A percentile compares a stretch with the other conserved stretches of the same genome.
Conservation (phyloP, 2,797 vertebrate species). For the Erethizon dorsatum region DNA sequence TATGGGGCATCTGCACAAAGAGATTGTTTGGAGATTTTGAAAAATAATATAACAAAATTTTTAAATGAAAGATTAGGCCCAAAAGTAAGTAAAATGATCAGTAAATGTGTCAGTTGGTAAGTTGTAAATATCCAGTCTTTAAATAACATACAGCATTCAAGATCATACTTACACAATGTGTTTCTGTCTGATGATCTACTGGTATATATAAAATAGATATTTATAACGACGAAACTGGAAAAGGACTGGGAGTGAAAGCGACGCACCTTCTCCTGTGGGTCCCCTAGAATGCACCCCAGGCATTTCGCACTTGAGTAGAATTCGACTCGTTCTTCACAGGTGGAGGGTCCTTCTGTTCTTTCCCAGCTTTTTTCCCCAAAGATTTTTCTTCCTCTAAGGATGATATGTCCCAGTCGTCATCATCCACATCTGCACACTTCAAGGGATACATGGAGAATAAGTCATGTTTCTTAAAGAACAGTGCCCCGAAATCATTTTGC, state of each 20-base stretch:
- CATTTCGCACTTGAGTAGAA: constrained; percentile 90
- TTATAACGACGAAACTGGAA: fast-evolving
- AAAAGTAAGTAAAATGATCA: background rate
- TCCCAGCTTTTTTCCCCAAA: constrained; percentile 85
- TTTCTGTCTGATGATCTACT: background rate
- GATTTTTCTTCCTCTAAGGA: constrained; percentile 92
- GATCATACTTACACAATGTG: background rate
- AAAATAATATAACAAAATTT: background rate
- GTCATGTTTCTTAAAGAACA: background rate
- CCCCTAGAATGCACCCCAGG: constrained; percentile 90
- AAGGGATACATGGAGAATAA: constrained; percentile 33
- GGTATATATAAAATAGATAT: background rate
- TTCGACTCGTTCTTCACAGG: constrained; percentile 90
- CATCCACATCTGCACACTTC: constrained; percentile 91
- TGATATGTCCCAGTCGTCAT: constrained; percentile 93
- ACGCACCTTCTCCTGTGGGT: constrained; percentile 89
- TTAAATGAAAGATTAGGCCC: background rate
- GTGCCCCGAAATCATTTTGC: fast-evolving
- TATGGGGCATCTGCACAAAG: background rate
- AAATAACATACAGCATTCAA: background rate
- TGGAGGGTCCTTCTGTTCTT: constrained; percentile 78
- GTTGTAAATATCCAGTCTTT: background rate
- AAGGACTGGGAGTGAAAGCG: background rate
- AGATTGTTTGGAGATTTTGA: background rate
- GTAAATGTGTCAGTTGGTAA: background rate